Percentiles rank a stretch among this genome's conserved stretches.
Conservation (phyloP, 2,888 invertebrate genomes). For the Lasius fuliginosus region DNA sequence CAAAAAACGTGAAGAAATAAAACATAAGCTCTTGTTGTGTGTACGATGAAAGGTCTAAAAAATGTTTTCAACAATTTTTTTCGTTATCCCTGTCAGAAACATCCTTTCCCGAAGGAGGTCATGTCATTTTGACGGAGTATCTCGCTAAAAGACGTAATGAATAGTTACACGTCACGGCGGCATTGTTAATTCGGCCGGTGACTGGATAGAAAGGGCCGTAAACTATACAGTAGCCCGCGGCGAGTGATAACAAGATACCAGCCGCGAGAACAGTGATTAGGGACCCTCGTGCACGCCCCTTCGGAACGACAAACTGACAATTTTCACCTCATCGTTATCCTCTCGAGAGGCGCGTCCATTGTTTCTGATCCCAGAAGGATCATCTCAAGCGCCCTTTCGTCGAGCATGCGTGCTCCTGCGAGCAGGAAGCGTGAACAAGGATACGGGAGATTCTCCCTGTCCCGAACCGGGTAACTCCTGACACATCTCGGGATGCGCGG, state of each 20-base stretch:
- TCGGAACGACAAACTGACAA: conserved; percentile 80
- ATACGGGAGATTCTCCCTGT: neutral
- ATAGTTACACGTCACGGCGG: conserved; percentile 61
- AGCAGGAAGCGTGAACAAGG: conserved; percentile 33
- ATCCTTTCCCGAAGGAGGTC: conserved; percentile 5
- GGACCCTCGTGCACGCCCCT: conserved; percentile 72
- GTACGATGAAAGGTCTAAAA: neutral
- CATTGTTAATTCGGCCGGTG: conserved; percentile 44
- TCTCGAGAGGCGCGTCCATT: conserved; percentile 75
- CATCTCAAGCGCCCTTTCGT: conserved; percentile 59
- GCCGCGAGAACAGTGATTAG: conserved; percentile 77
- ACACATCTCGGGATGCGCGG: conserved; percentile 28
- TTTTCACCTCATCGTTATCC: conserved; percentile 80
- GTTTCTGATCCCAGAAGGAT: conserved; percentile 79
- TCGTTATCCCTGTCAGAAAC: neutral
- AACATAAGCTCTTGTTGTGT: neutral
- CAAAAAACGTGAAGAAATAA: neutral
- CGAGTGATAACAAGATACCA: conserved; percentile 66
- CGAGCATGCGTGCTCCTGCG: conserved; percentile 24
- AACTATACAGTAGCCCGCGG: conserved; percentile 62
- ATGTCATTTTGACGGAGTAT: conserved; percentile 29
- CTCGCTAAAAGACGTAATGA: conserved; percentile 64
- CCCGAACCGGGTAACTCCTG: conserved; percentile 32
- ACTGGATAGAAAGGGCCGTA: conserved; percentile 44
- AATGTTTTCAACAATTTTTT: neutral